Evolutionary conservation across 1,140 invertebrate species (phyloP).

Genomic region (Ceratina australensis): DNA sequence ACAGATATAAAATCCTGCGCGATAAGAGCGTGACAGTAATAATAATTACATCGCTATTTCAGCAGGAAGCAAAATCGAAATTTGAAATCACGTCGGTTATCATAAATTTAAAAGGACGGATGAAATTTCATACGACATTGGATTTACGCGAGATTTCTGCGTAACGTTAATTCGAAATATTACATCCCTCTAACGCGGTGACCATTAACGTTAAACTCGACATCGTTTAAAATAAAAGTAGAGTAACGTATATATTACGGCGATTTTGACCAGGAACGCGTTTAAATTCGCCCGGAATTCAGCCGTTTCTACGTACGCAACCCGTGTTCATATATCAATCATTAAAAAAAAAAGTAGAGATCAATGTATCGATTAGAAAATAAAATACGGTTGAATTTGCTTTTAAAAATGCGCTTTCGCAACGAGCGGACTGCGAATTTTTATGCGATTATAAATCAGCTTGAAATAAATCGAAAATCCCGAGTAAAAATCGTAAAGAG

Average conservation of each 20-base stretch:
- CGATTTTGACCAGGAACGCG: background rate
- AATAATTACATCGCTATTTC: background rate
- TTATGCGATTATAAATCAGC: no score
- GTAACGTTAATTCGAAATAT: constrained; percentile 6
- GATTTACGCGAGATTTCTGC: background rate
- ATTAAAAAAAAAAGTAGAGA: background rate
- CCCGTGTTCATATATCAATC: background rate
- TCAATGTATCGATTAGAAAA: background rate
- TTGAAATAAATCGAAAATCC: no score
- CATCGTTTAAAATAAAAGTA: background rate
- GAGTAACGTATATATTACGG: no score
- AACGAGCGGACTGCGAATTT: no score
- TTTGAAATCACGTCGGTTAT: background rate
- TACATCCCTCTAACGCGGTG: background rate
- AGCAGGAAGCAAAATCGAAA: background rate
- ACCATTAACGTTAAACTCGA: background rate
- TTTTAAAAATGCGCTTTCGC: no score
- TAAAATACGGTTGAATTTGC: background rate
- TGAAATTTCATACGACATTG: background rate
- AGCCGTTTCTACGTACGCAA: background rate
- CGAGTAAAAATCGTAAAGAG: no score
- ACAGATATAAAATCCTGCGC: background rate
- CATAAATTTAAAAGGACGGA: background rate
- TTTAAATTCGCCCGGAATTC: background rate
- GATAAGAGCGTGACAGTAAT: background rate